These are phyloP conservation scores for Matsumyia berberina DNA, from an alignment of 2,888 invertebrate species.

Conservation along the genomic window DNA sequence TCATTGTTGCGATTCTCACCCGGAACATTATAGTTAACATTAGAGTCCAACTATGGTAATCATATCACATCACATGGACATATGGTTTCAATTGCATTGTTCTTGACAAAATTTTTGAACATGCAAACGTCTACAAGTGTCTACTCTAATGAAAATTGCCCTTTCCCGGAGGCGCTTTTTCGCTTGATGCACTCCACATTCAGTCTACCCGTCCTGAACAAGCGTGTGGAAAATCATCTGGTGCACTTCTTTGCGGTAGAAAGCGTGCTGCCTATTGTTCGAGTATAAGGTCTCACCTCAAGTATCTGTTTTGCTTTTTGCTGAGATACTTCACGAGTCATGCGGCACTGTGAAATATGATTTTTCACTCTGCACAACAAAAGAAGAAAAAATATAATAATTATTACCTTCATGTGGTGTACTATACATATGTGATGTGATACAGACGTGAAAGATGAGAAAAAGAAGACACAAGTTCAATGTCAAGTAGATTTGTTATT, in stretches of 20 bases:
- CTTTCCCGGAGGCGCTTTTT: slow-evolving; percentile 49
- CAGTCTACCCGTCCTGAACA: too few relatives aligned
- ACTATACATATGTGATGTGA: slow-evolving; percentile 51
- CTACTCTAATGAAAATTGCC: slow-evolving; percentile 1
- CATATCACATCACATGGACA: slow-evolving; percentile 56
- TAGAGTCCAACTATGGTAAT: slow-evolving; percentile 56
- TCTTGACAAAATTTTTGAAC: slow-evolving; percentile 59
- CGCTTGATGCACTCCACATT: slow-evolving; percentile 54
- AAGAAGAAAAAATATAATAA: slow-evolving; percentile 46
- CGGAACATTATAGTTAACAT: slow-evolving; percentile 33
- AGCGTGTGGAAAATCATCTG: slow-evolving; percentile 24
- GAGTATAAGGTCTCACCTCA: slow-evolving; percentile 63
- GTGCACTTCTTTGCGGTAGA: slow-evolving; percentile 37
- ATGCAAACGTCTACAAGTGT: slow-evolving; percentile 30
- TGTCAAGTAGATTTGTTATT: slow-evolving; percentile 60
- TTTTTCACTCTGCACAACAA: slow-evolving; percentile 32
- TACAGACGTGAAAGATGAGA: slow-evolving; percentile 51
- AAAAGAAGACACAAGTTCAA: slow-evolving; percentile 69
- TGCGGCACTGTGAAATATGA: slow-evolving; percentile 43
- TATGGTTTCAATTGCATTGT: slow-evolving; percentile 69
- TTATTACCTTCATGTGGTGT: slow-evolving; percentile 55
- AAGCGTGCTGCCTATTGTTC: slow-evolving; percentile 64
- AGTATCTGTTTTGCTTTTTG: slow-evolving; percentile 44
- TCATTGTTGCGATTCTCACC: slow-evolving; percentile 57
- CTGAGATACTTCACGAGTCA: slow-evolving; percentile 50